Evolutionary conservation across 2,113 vertebrate genomes (phyloP), one percentile per base, ranked within the genome.

Genomic region (Poeciliopsis turrubarensis): DNA sequence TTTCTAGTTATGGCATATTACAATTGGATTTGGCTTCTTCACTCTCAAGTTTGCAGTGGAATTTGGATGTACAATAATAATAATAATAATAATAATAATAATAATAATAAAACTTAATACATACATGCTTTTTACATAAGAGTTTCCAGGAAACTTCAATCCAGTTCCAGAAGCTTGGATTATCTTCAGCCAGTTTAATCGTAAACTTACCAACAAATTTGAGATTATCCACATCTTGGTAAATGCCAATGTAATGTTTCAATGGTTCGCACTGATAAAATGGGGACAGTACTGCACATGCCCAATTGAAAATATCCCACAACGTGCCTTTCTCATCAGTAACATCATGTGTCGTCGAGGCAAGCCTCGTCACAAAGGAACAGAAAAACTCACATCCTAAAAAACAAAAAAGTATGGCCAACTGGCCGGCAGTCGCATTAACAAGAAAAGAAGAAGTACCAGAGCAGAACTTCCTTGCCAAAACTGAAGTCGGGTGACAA

Each of bases 401-500:
- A 44, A 61, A 39, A 39, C 27, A 8, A 4, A n/a, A 19, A 11
- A 54, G 39, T 34, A n/a, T 41, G 41, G 26, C n/a, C 5, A 72
- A 84, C 65, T 86, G 77, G 83, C 74, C 85, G 86, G 64, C 81
- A 79, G 68, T 86, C 32, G 78, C 57, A 70, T 32, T 74, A 73
- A 66, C 77, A 71, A 79, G 67, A 60, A 37, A 60, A 73, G 82
- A 76, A 85, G 83, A 85, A 27, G 69, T 54, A 37, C 3, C 15
- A 61, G 17, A 75, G 85, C 60, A 72, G 29, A 89, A 81, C 78
- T 82, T 82, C 29, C 66, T 37, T 80, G 81, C 88, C 89, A 93
- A 91, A 86, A 89, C 81, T 85, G 79, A 92, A 93, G 88, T 93
- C 90, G 81, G 70, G 87, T 89, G 89, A 93, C 86, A 92, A 92